Percentiles rank a stretch among this genome's conserved stretches.
Evolutionary conservation across 2,113 vertebrate genomes (phyloP).

Genomic region (Peromyscus maniculatus): DNA sequence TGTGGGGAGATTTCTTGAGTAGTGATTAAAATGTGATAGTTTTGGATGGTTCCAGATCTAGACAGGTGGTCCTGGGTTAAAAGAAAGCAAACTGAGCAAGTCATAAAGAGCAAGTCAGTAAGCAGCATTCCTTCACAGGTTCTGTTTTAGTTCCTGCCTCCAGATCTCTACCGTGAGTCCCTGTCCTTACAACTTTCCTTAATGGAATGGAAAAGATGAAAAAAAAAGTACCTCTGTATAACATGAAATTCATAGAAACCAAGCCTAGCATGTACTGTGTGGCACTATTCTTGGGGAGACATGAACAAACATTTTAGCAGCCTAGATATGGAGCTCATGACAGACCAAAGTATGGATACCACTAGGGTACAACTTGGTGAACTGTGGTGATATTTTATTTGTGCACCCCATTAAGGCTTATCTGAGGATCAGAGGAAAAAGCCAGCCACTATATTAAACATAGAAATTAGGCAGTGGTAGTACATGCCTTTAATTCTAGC

Average conservation of each 20-base stretch:
- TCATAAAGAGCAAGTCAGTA: neutral
- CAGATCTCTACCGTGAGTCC: neutral
- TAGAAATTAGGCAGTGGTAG: too few species aligned
- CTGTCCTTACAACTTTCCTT: neutral
- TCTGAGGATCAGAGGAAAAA: too few species aligned
- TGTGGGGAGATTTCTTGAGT: neutral
- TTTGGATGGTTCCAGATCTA: neutral
- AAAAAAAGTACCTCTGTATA: neutral
- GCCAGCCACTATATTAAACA: too few species aligned
- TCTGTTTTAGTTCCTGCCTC: neutral
- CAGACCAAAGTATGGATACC: neutral
- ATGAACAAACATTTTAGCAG: neutral
- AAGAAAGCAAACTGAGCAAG: neutral
- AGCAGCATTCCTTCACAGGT: neutral
- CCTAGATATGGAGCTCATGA: neutral
- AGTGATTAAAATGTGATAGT: neutral
- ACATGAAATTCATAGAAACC: neutral
- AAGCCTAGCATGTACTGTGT: neutral
- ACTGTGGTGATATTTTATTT: too few species aligned
- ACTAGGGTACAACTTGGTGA: neutral
- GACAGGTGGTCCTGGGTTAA: neutral
- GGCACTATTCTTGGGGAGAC: neutral
- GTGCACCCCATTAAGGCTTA: too few species aligned
- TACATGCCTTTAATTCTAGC: too few species aligned
- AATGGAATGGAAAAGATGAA: neutral